phyloP scores from a whole-genome alignment of 2,797 vertebrate genomes.

The Pipistrellus pygmaeus region DNA sequence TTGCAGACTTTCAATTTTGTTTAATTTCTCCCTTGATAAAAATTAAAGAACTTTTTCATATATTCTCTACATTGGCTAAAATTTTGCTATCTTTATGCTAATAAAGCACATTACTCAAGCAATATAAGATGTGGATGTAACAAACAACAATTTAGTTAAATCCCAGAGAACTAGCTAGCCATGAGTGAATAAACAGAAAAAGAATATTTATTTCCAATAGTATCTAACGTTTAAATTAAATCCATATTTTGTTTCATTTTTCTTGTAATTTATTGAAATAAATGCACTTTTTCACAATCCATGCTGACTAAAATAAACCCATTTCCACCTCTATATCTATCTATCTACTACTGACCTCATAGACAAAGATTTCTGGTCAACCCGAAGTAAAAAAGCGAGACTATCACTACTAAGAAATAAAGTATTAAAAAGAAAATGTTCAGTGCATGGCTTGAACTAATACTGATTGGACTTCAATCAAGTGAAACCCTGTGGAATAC shows the following conservation, averaged over 20 bases:
- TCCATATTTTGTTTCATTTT: background rate
- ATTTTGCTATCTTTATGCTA: background rate
- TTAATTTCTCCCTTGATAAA: conserved; percentile 37
- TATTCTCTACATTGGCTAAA: conserved; percentile 12
- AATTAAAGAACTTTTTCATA: conserved; percentile 33
- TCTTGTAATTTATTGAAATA: conserved; percentile 14
- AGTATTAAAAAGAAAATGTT: conserved; percentile 5
- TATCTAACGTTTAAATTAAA: conserved; percentile 33
- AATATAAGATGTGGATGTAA: background rate
- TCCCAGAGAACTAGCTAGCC: background rate
- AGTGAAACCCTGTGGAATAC: background rate
- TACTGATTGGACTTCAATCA: background rate
- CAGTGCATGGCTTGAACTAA: background rate
- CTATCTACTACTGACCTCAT: background rate
- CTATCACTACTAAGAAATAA: background rate
- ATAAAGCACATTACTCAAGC: conserved; percentile 51
- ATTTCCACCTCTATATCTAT: background rate
- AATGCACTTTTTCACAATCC: background rate
- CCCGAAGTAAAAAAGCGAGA: conserved; percentile 35
- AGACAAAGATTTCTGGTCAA: conserved; percentile 14
- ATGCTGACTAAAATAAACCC: background rate
- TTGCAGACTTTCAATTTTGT: conserved; percentile 44
- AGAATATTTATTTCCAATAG: background rate
- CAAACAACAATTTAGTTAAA: conserved; percentile 49
- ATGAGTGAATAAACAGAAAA: conserved; percentile 24